Base-by-base conservation (phyloP, 2,113 vertebrate genomes). In the Zapus hudsonius region DNA sequence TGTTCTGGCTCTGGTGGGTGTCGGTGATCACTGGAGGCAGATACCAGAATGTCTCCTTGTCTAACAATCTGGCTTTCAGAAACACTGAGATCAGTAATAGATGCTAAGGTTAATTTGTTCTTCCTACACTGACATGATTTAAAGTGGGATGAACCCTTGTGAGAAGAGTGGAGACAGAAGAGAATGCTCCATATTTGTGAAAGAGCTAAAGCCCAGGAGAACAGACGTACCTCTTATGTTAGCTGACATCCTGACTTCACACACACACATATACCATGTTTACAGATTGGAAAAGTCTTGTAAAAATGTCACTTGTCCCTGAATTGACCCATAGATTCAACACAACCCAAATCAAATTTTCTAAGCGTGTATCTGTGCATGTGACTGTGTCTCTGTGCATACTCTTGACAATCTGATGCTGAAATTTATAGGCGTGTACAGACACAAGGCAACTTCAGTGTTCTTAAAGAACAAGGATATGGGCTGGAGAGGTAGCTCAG, bases 51-150 rank as follows among this genome's bases (percentile, higher is more conserved):
- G 59, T 66, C 63, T 61, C 13, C 40, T 17, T 76, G 73, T 44
- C 55, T 38, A 64, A 15, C 85, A 70, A 29, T 5, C 40, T 59
- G 47, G 57, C 38, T 92, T 82, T 66, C 52, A 69, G 47, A 78
- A 67, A 78, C 15, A 0, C 12, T 36, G 61, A 33, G 38, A 64
- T 83, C 61, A 67, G 42, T 36, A 63, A 66, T 13, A 38, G 91
- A 57, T 47, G 61, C 75, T 63, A 9, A 66, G 47, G 47, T 73
- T 90, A 52, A 94, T 84, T n/a, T 72, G 40, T 79, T 91, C 81
- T 74, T 94, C 40, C 86, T 63, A 31, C 17, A 81, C 9, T 23
- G 69, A 81, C 36, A 66, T 0, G 13, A 12, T 31, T 84, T 79
- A 88, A 85, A 88, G 79, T 57, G 70, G 79, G 52, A 82, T 17